A percentile compares a stretch with the other conserved stretches of the same genome.
phyloP scores from a whole-genome alignment of 2,888 invertebrate genomes.

The Julus scanicus region DNA sequence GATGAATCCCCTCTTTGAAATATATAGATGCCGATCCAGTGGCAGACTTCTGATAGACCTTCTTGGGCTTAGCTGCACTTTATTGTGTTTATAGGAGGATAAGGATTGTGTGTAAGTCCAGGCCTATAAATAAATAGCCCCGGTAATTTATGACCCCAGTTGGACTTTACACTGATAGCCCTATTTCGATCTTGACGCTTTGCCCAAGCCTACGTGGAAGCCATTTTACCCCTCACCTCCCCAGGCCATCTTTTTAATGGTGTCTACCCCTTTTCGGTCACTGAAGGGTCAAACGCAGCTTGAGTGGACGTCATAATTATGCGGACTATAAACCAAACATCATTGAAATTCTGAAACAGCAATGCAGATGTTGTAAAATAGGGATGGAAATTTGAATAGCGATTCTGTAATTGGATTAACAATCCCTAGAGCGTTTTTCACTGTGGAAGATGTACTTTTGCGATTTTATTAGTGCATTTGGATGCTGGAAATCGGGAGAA shows the following conservation, averaged over 20 bases:
- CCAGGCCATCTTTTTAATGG: not conserved
- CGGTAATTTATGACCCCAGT: conserved; percentile 17
- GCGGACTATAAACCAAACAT: not conserved
- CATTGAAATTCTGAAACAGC: conserved; percentile 17
- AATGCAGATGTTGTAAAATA: conserved; percentile 11
- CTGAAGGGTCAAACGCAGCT: not conserved
- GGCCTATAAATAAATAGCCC: conserved; percentile 45
- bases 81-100: conserved; percentile 44
- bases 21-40: not conserved
- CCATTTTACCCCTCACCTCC: not conserved
- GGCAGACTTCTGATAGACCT: conserved; percentile 14
- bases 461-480: not conserved
- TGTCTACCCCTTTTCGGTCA: not conserved
- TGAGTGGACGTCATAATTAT: conserved; percentile 15
- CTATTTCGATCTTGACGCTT: not conserved
- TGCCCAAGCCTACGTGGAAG: not conserved
- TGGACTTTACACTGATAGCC: not conserved
- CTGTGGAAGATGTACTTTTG: not conserved
- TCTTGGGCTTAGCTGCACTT: conserved; percentile 36
- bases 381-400: not conserved
- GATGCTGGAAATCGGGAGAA: too few species aligned
- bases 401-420: conserved; percentile 36
- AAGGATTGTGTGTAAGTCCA: conserved; percentile 16
- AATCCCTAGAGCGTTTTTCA: conserved; percentile 44
- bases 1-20: conserved; percentile 18